phyloP scores from a whole-genome alignment of 2,797 vertebrate species.

The Malurus splendens region DNA sequence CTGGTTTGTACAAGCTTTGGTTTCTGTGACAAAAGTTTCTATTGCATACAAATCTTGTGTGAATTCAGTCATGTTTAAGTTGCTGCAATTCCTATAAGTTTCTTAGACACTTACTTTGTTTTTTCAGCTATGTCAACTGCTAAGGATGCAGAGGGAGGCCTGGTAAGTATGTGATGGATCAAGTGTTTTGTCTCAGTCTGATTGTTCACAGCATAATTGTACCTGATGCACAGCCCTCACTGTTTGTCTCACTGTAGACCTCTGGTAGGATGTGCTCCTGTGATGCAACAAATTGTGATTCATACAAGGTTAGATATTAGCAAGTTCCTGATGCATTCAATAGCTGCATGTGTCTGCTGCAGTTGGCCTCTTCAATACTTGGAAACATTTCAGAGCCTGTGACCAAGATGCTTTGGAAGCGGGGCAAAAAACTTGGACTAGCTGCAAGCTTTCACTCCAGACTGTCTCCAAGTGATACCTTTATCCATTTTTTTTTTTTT shows the following conservation, averaged over 20 bases:
- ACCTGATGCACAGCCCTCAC: background rate
- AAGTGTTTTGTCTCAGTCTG: background rate
- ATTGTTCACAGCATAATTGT: background rate
- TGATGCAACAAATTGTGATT: background rate
- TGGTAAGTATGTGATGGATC: conserved; percentile 22
- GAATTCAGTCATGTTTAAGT: background rate
- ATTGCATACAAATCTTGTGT: background rate
- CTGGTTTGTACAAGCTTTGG: background rate
- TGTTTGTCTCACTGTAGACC: background rate
- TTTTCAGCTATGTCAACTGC: background rate
- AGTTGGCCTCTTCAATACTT: background rate
- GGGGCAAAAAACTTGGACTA: background rate
- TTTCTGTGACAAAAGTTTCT: background rate
- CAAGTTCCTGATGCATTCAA: background rate
- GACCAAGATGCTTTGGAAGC: background rate
- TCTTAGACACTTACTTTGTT: background rate
- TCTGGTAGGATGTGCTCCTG: background rate
- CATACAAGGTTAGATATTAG: background rate
- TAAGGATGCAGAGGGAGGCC: background rate
- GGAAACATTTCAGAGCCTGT: background rate
- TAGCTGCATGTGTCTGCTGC: background rate
- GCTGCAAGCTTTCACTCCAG: background rate
- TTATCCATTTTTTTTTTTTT: background rate
- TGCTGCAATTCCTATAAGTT: background rate
- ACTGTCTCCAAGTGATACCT: background rate